These are phyloP conservation scores for Drosophila peninsularis DNA, from an alignment of 2,888 invertebrate species.

Conservation along the genomic window DNA sequence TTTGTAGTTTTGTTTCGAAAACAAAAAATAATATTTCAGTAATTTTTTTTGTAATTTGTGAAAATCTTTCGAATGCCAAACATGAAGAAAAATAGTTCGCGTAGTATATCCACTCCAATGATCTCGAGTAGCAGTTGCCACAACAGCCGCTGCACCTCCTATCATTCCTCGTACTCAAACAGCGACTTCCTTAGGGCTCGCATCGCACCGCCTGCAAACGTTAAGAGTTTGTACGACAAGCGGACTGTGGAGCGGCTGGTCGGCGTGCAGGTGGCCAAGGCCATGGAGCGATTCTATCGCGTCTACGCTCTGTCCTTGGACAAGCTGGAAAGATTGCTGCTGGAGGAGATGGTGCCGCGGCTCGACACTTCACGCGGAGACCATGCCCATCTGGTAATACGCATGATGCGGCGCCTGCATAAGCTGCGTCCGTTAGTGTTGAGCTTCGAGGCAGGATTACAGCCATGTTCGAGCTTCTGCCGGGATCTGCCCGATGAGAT, in stretches of 20 bases:
- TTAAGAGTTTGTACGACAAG: too few species aligned
- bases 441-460: background rate
- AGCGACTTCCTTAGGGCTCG: too few species aligned
- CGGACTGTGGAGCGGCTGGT: background rate
- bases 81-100: background rate
- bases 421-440: background rate
- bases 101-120: background rate
- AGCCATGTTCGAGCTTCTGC: background rate
- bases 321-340: conserved; percentile 1
- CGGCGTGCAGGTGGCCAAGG: background rate
- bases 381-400: background rate
- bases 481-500: background rate
- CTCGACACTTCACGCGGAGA: background rate
- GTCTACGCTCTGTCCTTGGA: background rate
- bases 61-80: background rate
- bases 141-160: background rate
- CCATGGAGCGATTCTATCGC: conserved; percentile 9
- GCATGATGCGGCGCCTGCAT: background rate
- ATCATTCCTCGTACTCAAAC: background rate
- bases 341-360: conserved; percentile 7
- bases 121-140: background rate
- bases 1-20: background rate
- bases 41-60: background rate
- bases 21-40: background rate
- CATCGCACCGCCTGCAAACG: too few species aligned